phyloP scores from a whole-genome alignment of 2,113 vertebrate species.

The Myrmophylax atrothorax region DNA sequence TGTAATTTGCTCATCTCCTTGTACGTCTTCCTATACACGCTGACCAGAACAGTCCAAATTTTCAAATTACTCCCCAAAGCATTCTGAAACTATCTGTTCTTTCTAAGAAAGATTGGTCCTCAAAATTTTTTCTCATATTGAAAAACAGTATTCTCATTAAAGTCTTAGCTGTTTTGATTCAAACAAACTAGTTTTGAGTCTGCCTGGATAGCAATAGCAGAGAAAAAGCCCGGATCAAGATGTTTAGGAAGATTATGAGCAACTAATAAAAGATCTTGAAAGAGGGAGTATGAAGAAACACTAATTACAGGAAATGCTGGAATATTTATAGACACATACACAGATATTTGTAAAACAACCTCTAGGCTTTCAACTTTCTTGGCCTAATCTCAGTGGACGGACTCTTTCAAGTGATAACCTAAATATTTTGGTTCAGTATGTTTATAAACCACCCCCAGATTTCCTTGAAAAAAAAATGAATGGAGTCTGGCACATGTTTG shows the following conservation, averaged over 20 bases:
- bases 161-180: not conserved
- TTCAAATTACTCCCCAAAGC: not conserved
- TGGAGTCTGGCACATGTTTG: not conserved
- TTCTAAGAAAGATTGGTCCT: not conserved
- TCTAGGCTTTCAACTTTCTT: conserved; percentile 1
- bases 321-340: not conserved
- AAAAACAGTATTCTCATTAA: not conserved
- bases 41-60: not conserved
- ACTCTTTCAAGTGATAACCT: not conserved
- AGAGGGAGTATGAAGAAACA: not conserved
- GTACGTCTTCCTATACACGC: not conserved
- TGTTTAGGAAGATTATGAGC: not conserved
- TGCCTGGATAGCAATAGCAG: not conserved
- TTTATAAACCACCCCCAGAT: not conserved
- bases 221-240: not conserved
- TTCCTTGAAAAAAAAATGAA: not conserved
- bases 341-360: not conserved
- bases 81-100: not conserved
- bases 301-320: conserved; percentile 23
- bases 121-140: not conserved
- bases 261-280: not conserved
- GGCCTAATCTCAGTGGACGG: not conserved
- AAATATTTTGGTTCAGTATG: conserved; percentile 2
- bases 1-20: not conserved
- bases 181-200: not conserved